Evolutionary conservation across 2,113 vertebrate species (phyloP).

Genomic region (Odocoileus virginianus): DNA sequence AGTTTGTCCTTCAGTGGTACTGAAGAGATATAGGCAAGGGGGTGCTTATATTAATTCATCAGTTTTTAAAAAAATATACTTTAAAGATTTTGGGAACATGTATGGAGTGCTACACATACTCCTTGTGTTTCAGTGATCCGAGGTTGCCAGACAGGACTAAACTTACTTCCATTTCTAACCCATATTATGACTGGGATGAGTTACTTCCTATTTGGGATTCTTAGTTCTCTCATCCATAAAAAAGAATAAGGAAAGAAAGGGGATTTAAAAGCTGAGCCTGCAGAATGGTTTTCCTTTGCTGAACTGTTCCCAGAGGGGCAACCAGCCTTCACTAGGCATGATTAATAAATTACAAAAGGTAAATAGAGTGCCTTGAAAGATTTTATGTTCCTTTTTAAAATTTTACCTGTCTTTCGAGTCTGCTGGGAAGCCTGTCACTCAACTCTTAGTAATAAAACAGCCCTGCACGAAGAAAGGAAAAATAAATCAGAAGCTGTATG

Average conservation of each 20-base stretch:
- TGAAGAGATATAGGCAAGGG: background rate
- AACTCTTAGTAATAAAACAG: constrained; percentile 27
- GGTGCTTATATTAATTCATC: background rate
- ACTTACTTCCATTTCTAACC: background rate
- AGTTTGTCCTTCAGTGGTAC: background rate
- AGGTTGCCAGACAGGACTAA: background rate
- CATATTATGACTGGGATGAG: background rate
- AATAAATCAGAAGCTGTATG: constrained; percentile 59
- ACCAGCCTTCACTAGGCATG: constrained; percentile 21
- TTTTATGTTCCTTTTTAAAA: constrained; percentile 54
- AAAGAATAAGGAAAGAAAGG: background rate
- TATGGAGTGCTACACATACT: background rate
- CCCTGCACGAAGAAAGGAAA: constrained; percentile 24
- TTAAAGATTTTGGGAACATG: background rate
- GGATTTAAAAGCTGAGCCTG: background rate
- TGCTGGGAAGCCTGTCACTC: constrained; percentile 45
- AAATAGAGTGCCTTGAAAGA: constrained; percentile 52
- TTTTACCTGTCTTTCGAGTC: constrained; percentile 43
- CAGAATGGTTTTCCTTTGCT: constrained; percentile 13
- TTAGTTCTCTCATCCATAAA: background rate
- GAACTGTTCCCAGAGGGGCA: background rate
- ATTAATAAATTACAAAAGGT: constrained; percentile 56
- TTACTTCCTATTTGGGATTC: background rate
- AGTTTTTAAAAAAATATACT: background rate
- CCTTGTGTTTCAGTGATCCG: background rate